Base-by-base conservation (phyloP, 2,113 vertebrate species). In the Gymnocephalus cernua region DNA sequence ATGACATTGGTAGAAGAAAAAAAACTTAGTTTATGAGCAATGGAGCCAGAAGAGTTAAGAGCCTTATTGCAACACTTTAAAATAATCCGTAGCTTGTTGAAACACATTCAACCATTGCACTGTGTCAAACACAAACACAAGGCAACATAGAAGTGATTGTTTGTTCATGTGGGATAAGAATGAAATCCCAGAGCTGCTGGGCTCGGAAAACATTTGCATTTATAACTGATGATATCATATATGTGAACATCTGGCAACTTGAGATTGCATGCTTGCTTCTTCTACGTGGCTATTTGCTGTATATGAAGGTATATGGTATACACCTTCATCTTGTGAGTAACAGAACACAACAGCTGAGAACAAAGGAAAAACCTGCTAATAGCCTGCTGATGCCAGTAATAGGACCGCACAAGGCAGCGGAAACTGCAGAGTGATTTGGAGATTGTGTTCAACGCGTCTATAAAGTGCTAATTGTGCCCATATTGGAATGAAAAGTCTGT, bases 341-440 rank as follows among this genome's bases (percentile, higher is more conserved):
- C 32, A 85, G 58, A 85, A 66, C 54, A 75, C 76, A 90, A 75
- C 74, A 90, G 74, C 82, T 68, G 88, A 85, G 86, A 92, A 88
- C 84, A 93, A 88, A 90, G 79, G 27, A 77, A 53, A 86, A 80
- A 77, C 87, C 82, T 81, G 83, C 88, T 87, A 66, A 88, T 87
- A 67, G 73, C 48, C 63, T 82, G 84, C 89, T 90, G 82, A 84
- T 91, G 87, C 86, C 87, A 92, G 80, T 67, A 84, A 59, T 68
- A 80, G 74, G 73, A 74, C 25, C 56, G 72, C 73, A 76, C 76
- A 90, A 74, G 88, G 83, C 63, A 23, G 59, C 63, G 76, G 57
- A 79, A 88, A 66, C 45, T 91, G 90, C 86, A 75, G 51, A 73
- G 64, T 64, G 68, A 79, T 87, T 88, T 88, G 86, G 89, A 87